Percentiles rank a stretch among this genome's conserved stretches.
Conservation (phyloP, 2,113 vertebrate species). For the Indicator maculatus region DNA sequence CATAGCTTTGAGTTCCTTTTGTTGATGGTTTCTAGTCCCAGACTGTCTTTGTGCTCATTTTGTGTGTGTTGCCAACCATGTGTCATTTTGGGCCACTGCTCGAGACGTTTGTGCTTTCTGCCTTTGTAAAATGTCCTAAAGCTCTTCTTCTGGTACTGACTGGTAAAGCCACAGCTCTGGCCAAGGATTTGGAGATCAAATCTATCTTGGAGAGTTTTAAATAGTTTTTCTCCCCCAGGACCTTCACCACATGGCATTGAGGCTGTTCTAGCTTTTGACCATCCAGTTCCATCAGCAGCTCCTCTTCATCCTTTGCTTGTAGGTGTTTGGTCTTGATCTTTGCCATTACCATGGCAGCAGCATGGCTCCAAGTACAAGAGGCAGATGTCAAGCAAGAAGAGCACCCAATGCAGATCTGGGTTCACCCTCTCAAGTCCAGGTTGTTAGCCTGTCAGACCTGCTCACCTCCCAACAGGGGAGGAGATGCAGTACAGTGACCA, state of each 20-base stretch:
- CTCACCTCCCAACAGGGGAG: accelerated
- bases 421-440: neutral
- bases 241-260: neutral
- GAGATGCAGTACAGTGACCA: neutral
- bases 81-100: neutral
- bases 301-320: neutral
- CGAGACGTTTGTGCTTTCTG: neutral
- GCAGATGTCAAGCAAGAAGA: neutral
- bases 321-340: neutral
- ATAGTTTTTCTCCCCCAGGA: neutral
- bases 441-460: neutral
- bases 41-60: neutral
- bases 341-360: neutral
- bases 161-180: neutral
- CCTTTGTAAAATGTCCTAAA: neutral
- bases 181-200: neutral
- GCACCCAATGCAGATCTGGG: neutral
- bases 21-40: neutral
- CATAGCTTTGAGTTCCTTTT: neutral
- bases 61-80: neutral
- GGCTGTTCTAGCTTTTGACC: neutral
- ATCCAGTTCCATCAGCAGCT: neutral
- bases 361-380: neutral
- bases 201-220: neutral
- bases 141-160: neutral